These are phyloP conservation scores for Oostethus manadensis DNA, from an alignment of 2,113 vertebrate species.

Conservation along the genomic window DNA sequence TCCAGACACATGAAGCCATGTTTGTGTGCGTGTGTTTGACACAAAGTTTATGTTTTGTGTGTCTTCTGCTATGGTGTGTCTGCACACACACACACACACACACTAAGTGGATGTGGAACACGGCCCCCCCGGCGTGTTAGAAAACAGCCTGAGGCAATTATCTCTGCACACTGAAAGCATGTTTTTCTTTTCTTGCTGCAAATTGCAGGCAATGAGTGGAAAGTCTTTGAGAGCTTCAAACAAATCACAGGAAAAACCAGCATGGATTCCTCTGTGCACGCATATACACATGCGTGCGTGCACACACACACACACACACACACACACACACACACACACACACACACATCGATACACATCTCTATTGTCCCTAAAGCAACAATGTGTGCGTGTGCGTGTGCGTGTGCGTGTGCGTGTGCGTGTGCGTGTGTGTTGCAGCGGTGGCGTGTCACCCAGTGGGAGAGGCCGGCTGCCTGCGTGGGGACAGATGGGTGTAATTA, in stretches of 20 bases:
- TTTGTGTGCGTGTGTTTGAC: too few relatives aligned
- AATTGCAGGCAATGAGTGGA: constrained; percentile 42
- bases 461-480: constrained; percentile 51
- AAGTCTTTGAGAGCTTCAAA: constrained; percentile 43
- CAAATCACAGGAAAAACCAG: constrained; percentile 37
- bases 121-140: constrained; percentile 1
- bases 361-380: constrained; percentile 37
- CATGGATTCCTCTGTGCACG: constrained; percentile 41
- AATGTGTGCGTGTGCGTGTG: constrained; percentile 23
- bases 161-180: constrained; percentile 26
- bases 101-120: neutral
- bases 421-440: constrained; percentile 24
- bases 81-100: constrained; percentile 10
- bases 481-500: constrained; percentile 78
- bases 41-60: constrained; percentile 15
- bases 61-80: constrained; percentile 3
- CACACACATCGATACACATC: neutral
- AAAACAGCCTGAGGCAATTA: constrained; percentile 45
- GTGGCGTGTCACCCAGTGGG: constrained; percentile 48
- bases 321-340: constrained; percentile 7
- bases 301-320: constrained; percentile 15
- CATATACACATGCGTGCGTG: constrained; percentile 21
- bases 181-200: constrained; percentile 31
- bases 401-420: constrained; percentile 28
- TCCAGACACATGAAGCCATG: too few relatives aligned